Evolutionary conservation across 2,113 vertebrate species (phyloP).

Genomic region (Oryzias celebensis): DNA sequence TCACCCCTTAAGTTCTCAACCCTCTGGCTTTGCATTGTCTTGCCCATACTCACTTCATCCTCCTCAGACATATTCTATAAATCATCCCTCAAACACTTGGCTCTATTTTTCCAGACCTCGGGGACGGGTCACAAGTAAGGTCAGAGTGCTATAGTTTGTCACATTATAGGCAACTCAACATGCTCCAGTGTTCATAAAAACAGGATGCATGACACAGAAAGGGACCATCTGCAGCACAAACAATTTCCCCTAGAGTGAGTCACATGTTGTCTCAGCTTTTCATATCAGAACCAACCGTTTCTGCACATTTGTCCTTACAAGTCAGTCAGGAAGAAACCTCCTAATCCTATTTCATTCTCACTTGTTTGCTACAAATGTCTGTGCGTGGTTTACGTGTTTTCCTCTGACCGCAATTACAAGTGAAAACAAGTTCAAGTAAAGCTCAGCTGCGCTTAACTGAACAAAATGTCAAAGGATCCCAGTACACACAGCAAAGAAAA

Average conservation of each 20-base stretch:
- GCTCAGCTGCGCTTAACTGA: constrained; percentile 34
- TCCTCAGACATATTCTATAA: constrained; percentile 60
- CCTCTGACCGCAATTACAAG: constrained; percentile 58
- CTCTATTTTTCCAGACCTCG: constrained; percentile 47
- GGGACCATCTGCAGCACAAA: constrained; percentile 59
- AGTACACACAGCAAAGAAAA: constrained; percentile 8
- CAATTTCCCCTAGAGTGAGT: constrained; percentile 47
- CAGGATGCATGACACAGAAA: constrained; percentile 46
- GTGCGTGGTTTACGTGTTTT: constrained; percentile 29
- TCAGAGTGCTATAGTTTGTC: constrained; percentile 48
- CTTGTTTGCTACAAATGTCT: constrained; percentile 3
- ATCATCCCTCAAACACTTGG: constrained; percentile 47
- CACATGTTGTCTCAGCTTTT: constrained; percentile 9
- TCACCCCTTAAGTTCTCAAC: constrained; percentile 33
- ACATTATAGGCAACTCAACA: constrained; percentile 53
- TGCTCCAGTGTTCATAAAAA: constrained; percentile 70
- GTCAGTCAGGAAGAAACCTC: constrained; percentile 64
- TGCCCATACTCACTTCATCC: constrained; percentile 51
- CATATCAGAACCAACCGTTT: constrained; percentile 45
- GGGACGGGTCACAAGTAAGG: constrained; percentile 56
- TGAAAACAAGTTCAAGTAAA: constrained; percentile 64
- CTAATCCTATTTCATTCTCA: constrained; percentile 59
- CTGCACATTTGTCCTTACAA: constrained; percentile 59
- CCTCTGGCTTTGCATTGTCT: constrained; percentile 63
- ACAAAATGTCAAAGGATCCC: constrained; percentile 55